Evolutionary conservation across 2,113 vertebrate species (phyloP).

Genomic region (Crypturellus undulatus): DNA sequence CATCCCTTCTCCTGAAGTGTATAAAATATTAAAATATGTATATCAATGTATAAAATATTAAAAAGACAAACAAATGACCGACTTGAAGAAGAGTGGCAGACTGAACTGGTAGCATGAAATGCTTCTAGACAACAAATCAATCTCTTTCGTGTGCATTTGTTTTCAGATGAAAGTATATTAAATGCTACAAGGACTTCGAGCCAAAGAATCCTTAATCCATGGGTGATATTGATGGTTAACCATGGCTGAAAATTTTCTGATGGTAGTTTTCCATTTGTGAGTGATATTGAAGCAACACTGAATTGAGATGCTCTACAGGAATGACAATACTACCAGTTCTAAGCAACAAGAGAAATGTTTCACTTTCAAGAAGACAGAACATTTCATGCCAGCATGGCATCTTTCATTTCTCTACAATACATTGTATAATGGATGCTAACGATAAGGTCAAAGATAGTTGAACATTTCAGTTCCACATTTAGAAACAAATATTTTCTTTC

Average conservation of each 20-base stretch:
- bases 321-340: neutral
- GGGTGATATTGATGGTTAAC: neutral
- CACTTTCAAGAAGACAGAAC: neutral
- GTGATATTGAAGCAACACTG: neutral
- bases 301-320: neutral
- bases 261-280: neutral
- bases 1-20: neutral
- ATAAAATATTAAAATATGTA: neutral
- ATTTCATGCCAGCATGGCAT: neutral
- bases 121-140: neutral
- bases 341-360: neutral
- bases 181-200: neutral
- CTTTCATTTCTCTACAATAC: neutral
- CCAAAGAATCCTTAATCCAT: neutral
- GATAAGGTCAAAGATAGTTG: neutral
- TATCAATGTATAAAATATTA: neutral
- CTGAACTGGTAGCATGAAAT: neutral
- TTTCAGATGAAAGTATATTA: neutral
- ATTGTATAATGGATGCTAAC: neutral
- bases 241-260: neutral
- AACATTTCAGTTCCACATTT: neutral
- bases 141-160: neutral
- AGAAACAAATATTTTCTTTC: neutral
- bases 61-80: neutral
- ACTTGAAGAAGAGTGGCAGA: neutral